Evolutionary conservation across 2,888 invertebrate species (phyloP), one percentile per base, ranked within the genome.

Genomic region (Escarpia spicata): DNA sequence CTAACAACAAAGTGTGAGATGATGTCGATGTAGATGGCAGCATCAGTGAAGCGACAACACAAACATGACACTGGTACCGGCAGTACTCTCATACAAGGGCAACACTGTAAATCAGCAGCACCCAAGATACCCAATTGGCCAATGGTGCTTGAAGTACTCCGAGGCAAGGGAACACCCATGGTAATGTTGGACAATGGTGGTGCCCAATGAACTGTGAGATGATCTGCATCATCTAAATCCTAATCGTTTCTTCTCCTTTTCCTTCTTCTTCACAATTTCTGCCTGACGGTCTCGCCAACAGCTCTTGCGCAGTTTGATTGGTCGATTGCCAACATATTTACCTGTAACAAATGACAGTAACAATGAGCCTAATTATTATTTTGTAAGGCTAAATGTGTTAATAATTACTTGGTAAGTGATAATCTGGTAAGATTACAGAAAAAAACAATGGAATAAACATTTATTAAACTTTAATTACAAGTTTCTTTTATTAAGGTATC

Each of bases 311-410:
- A 99, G 97, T 96, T 99, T 99, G 94, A 99, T 99, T 0, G 99
- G 99, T 90, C 99, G 97, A 96, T 99, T 99, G 93, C 99, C 99
- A 0, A 99, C 99, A 96, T 99, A 99, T 93, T 99, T 98, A 37
- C 99, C 98, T 98, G 96, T 91, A 97, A 97, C 92, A 94, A 92
- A 93, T 91, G 58, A 93, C 37, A 60, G 91, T 45, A 60, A 15
- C 90, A 2, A 52, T 75, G 19, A 75, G 75, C 26, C 15, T 1
- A 52, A 9, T 52, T 52, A 52, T 52, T 52, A 6, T 75, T 75
- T 75, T 75, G 75, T 6, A 26, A 75, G 26, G 75, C 75, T 75
- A 75, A 75, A 1, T 75, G 15, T 19, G 75, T 75, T 75, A 75
- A 12, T 52, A 12, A 12, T 52, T 12, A 52, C 52, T 52, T 52